Base-by-base conservation (phyloP, 2,113 vertebrate genomes). In the Oriolus oriolus region DNA sequence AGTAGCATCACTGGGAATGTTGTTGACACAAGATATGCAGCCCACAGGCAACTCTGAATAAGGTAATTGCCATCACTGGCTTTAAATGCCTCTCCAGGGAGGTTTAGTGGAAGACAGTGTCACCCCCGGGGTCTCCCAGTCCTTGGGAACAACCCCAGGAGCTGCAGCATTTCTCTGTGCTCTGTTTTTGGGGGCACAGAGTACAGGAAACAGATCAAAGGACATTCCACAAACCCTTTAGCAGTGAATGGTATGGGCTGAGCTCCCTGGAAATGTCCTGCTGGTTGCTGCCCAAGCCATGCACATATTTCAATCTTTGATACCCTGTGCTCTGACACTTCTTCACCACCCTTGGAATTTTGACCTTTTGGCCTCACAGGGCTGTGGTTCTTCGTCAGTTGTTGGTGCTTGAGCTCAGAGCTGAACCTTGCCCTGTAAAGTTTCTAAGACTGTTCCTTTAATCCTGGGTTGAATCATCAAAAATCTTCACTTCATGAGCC, bases 11-110 rank as follows among this genome's bases (percentile, higher is more conserved):
- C 71, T 84, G 64, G 82, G 69, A 95, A 70, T 88, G 73, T 15
- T 81, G 78, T 35, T 96, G 96, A 91, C 82, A 93, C 33, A 23
- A 92, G 92, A 79, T 90, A 71, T 18, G 65, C 70, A 83, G 66
- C 61, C 93, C 84, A 23, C 73, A 59, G 80, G 73, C 86, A 50
- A 35, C 44, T 87, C 89, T 84, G 70, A 54, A 56, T 35, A 71
- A 89, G 83, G 93, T 68, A 81, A 37, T 18, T 66, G 64, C 16
- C 69, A 79, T 75, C 65, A 33, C 8, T n/a, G 54, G 20, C 35
- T 84, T 93, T 65, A 88, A 94, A 66, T 50, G 45, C 37, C 24
- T 61, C 56, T 81, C 42, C 3, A 14, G 30, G 23, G n/a, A n/a
- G 12, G 10, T 7, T 15, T 27, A 49, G 18, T 33, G n/a, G 66